These are phyloP conservation scores for Tonatia bakeri DNA, from an alignment of 2,113 vertebrate genomes.

Conservation along the genomic window DNA sequence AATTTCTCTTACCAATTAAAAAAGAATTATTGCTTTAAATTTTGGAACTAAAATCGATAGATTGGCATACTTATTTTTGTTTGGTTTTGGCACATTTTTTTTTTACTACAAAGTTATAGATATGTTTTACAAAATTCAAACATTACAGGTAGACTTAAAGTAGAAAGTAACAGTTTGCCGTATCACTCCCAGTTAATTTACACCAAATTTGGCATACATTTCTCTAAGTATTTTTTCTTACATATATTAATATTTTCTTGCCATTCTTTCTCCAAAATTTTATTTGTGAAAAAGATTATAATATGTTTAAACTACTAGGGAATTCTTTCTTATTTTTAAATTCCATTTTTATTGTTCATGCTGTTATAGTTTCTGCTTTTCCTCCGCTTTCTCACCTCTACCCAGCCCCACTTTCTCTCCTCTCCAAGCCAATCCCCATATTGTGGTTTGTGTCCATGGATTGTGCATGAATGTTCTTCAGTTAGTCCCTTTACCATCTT, in stretches of 20 bases:
- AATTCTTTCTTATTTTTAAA: too few relatives aligned
- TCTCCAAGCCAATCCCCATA: too few relatives aligned
- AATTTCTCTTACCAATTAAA: too few relatives aligned
- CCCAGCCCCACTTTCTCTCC: too few relatives aligned
- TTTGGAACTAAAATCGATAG: not conserved
- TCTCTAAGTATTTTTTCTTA: not conserved
- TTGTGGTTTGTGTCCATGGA: too few relatives aligned
- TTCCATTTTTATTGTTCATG: too few relatives aligned
- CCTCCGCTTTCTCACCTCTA: too few relatives aligned
- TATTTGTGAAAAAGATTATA: not conserved
- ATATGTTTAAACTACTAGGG: not conserved
- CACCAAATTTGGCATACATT: not conserved
- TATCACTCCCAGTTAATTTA: not conserved
- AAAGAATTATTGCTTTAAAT: not conserved
- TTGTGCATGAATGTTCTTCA: too few relatives aligned
- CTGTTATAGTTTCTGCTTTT: too few relatives aligned
- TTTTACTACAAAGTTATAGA: not conserved
- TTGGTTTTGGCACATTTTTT: not conserved
- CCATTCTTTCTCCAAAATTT: not conserved
- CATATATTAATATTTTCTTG: not conserved
- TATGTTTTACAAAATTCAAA: not conserved
- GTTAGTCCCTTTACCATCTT: too few relatives aligned
- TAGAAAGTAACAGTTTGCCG: not conserved
- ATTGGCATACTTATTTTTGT: not conserved
- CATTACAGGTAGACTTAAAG: not conserved